Base-by-base conservation (phyloP, 2,888 invertebrate genomes). In the Parnassius orleans region DNA sequence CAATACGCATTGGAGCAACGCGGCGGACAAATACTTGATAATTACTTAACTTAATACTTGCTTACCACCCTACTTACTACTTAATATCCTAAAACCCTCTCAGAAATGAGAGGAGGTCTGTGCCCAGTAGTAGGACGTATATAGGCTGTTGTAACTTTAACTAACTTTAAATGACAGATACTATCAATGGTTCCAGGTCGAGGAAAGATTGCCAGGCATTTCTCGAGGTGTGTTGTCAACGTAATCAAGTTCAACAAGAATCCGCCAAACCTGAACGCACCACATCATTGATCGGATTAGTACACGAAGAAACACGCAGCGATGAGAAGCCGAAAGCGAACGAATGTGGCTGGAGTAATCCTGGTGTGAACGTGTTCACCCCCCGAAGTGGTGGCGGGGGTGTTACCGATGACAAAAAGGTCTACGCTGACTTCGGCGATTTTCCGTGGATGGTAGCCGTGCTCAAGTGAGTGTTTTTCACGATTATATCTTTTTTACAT, bases 401-500 rank as follows among this genome's bases (percentile, higher is more conserved):
- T 15, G 93, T 93, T 10, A 77, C 76, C 0, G 92, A 3, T n/a
- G 41, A 11, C 10, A 19, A 51, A 43, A 95, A 67, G 93, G 93
- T 52, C 96, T 47, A 60, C 77, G 93, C 86, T 93, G 94, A 95
- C 73, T 96, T 94, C 68, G 96, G 94, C 0, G 96, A 96, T 81
- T 96, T 95, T 78, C 96, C 96, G 0, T 97, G 96, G 96, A 95
- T 96, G 95, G 94, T 95, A 0, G 96, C 95, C 0, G 86, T 96
- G 47, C 83, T 95, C 57, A 92, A 83, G 89, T 87, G 66, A 74
- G 80, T 63, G 7, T 33, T 33, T 33, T 33, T 33, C 7, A 33
- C 7, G 33, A 33, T 7, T 33, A 5, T 33, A 33, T 33, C 33
- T 33, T 5, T 33, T 33, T 33, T 33, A 7, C 33, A 33, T 7